phyloP scores from a whole-genome alignment of 2,888 invertebrate species.

The Hemaris fuciformis region DNA sequence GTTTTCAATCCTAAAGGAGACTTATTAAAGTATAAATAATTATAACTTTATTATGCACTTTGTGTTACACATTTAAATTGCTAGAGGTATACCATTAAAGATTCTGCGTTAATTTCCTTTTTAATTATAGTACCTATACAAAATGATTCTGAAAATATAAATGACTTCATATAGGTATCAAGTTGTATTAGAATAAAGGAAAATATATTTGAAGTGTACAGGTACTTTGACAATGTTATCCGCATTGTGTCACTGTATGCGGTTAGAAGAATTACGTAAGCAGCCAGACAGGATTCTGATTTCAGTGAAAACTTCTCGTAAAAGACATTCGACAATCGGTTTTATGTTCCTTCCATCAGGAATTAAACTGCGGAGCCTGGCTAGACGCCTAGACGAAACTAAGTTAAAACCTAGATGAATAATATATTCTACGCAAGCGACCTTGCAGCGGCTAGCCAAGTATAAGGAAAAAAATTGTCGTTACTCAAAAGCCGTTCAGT shows the following conservation, averaged over 20 bases:
- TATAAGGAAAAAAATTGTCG: background rate
- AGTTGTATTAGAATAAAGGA: background rate
- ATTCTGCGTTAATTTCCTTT: too few relatives aligned
- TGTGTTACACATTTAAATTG: too few relatives aligned
- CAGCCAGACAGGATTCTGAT: background rate
- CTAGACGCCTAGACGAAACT: background rate
- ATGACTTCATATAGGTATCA: too few relatives aligned
- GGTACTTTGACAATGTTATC: background rate
- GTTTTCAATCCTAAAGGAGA: too few relatives aligned
- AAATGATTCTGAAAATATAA: too few relatives aligned
- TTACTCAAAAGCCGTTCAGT: background rate
- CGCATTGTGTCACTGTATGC: background rate
- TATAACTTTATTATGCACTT: too few relatives aligned
- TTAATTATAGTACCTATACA: too few relatives aligned
- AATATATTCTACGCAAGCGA: background rate
- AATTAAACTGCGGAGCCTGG: background rate
- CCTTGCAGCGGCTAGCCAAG: background rate
- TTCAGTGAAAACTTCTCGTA: background rate
- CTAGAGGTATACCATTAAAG: too few relatives aligned
- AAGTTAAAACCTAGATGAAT: background rate
- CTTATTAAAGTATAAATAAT: too few relatives aligned
- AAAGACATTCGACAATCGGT: background rate
- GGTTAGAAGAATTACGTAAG: slow-evolving; percentile 4
- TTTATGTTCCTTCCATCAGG: background rate
- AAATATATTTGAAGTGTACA: background rate